phyloP scores from a whole-genome alignment of 2,888 invertebrate species.

The Chromoteleia sp. region DNA sequence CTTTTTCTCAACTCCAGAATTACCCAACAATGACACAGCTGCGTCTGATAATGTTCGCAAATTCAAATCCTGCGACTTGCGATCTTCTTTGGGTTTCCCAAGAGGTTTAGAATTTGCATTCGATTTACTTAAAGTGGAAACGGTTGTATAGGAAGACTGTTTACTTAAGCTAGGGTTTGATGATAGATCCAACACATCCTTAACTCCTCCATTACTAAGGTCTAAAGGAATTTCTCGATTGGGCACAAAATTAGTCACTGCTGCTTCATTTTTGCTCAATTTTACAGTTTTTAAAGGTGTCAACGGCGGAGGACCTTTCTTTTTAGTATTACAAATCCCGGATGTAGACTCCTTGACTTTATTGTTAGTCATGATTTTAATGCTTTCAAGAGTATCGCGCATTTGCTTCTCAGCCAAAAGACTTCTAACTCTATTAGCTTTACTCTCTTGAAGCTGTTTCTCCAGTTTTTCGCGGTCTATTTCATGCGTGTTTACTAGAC shows the following conservation, averaged over 20 bases:
- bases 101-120: slow-evolving; percentile 18
- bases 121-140: slow-evolving; percentile 14
- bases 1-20: slow-evolving; percentile 60
- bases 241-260: slow-evolving; percentile 63
- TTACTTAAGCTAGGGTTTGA: slow-evolving; percentile 66
- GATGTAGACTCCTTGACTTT: slow-evolving; percentile 63
- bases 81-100: slow-evolving; percentile 74
- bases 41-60: slow-evolving; percentile 79
- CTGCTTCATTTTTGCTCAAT: slow-evolving; percentile 62
- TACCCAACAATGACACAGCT: slow-evolving; percentile 77
- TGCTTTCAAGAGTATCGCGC: slow-evolving; percentile 79
- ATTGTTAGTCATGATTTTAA: slow-evolving; percentile 74
- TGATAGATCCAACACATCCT: slow-evolving; percentile 77
- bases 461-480: slow-evolving; percentile 79
- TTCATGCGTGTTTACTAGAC: slow-evolving; percentile 78
- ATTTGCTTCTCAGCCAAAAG: slow-evolving; percentile 81
- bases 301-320: slow-evolving; percentile 81
- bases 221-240: slow-evolving; percentile 79
- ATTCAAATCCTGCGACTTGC: slow-evolving; percentile 77
- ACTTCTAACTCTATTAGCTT: slow-evolving; percentile 80
- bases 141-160: slow-evolving; percentile 37
- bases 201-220: slow-evolving; percentile 73
- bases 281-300: slow-evolving; percentile 77
- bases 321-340: slow-evolving; percentile 66
- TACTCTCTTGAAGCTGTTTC: slow-evolving; percentile 79